A percentile compares a stretch with the other conserved stretches of the same genome.
phyloP scores from a whole-genome alignment of 1,140 invertebrate genomes.

The Diplogasteroides magnus region DNA sequence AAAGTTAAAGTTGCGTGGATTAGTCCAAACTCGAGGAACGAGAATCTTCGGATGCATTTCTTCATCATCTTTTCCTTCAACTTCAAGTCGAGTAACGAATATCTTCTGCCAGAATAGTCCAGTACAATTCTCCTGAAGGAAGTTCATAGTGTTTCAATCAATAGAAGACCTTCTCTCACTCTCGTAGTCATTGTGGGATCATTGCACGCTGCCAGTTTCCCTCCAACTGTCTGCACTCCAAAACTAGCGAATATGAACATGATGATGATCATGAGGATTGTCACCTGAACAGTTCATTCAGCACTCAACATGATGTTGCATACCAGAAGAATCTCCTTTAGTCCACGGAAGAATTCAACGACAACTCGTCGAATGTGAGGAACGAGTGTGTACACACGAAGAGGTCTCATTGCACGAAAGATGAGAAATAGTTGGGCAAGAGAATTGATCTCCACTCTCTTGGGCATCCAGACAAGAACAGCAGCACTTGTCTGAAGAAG shows the following conservation, averaged over 20 bases:
- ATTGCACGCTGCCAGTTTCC: slow-evolving; percentile 87
- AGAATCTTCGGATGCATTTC: slow-evolving; percentile 87
- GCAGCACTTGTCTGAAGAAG: slow-evolving; percentile 74
- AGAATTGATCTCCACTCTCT: slow-evolving; percentile 80
- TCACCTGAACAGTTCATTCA: too few relatives aligned
- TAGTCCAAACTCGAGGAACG: slow-evolving; percentile 79
- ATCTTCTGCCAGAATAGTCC: slow-evolving; percentile 89
- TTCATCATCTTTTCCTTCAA: slow-evolving; percentile 66
- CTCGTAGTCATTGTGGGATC: slow-evolving; percentile 67
- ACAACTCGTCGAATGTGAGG: slow-evolving; percentile 99
- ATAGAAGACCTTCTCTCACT: slow-evolving; percentile 13
- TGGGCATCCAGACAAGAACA: slow-evolving; percentile 95
- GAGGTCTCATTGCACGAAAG: slow-evolving; percentile 84
- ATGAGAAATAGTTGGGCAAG: slow-evolving; percentile 91
- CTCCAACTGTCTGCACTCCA: slow-evolving; percentile 93
- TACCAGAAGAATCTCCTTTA: slow-evolving; percentile 92
- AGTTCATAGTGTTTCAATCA: not conserved
- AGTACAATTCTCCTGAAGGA: slow-evolving; percentile 76
- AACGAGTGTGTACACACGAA: slow-evolving; percentile 95
- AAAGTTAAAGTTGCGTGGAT: slow-evolving; percentile 72
- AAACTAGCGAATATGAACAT: slow-evolving; percentile 99
- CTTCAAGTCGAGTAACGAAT: slow-evolving; percentile 96
- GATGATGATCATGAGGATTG: slow-evolving; percentile 85
- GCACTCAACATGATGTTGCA: not conserved
- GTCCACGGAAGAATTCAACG: slow-evolving; percentile 91